A percentile compares a stretch with the other conserved stretches of the same genome.
Conservation (phyloP, 2,113 vertebrate genomes). For the Psophia crepitans region DNA sequence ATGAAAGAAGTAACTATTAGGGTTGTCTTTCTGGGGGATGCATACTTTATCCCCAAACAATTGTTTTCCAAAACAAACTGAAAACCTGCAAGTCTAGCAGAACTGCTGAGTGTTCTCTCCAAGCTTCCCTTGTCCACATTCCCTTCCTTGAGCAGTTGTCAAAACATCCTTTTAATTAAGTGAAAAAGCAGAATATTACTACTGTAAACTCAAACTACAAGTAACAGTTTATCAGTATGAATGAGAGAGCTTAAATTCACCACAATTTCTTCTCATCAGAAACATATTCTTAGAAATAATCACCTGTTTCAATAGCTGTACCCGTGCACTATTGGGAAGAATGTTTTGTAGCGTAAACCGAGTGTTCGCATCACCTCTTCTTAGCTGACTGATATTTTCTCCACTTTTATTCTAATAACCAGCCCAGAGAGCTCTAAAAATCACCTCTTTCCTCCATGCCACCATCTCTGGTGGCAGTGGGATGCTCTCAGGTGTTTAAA, state of each 20-base stretch:
- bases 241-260: not conserved
- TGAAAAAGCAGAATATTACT: not conserved
- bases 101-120: not conserved
- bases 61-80: not conserved
- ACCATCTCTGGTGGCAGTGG: constrained; percentile 28
- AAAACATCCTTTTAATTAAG: not conserved
- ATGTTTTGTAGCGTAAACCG: not conserved
- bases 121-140: not conserved
- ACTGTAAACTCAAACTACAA: not conserved
- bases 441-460: not conserved
- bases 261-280: not conserved
- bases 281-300: not conserved
- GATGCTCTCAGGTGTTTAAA: constrained; percentile 83
- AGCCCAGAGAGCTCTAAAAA: not conserved
- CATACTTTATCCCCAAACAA: not conserved
- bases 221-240: not conserved
- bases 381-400: not conserved
- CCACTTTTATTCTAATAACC: not conserved
- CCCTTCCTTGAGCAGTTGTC: not conserved
- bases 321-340: not conserved
- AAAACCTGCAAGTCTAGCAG: not conserved
- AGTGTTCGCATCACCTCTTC: not conserved
- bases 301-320: not conserved
- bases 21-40: not conserved
- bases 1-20: not conserved